Evolutionary conservation across 2,797 vertebrate species (phyloP), one percentile per base, ranked within the genome.

Genomic region (Nothura maculosa): DNA sequence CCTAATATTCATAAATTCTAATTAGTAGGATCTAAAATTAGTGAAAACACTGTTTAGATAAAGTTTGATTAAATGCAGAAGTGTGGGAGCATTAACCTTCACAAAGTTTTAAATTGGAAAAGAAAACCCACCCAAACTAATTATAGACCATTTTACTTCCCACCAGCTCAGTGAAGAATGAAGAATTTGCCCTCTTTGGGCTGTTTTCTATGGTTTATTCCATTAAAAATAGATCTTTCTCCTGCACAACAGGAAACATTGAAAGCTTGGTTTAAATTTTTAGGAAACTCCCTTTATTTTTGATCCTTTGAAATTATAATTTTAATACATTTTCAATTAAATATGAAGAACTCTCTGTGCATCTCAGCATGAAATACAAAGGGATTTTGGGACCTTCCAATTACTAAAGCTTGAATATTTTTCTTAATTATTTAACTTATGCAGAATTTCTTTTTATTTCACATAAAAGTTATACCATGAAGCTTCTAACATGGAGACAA

Each of bases 251-350:
- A 92, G 92, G 96, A 96, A 96, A 77, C 79, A 81, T 55, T 91
- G 89, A 92, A 94, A 94, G 75, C 89, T 54, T 81, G 55, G 75
- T 94, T 91, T 97, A 90, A 94, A 89, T 96, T 96, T 97, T 95
- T 61, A 80, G 93, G 94, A 90, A 97, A 96, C 75, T 94, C 85
- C 85, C 79, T 94, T 96, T 96, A 94, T 88, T 96, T 95, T 94
- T 82, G 81, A 94, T 92, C 87, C 73, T 96, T 96, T 96, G 90
- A 96, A 96, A 97, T 43, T 60, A 72, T 94, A 91, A 94, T 90
- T 76, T 94, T 96, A 96, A 95, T 96, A 96, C 81, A 92, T 93
- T 96, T 96, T 96, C 93, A 95, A 92, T 96, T 96, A 96, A 96
- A 94, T 94, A 92, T 73, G 94, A 94, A 80, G 85, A 94, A 94